Evolutionary conservation across 1,140 invertebrate species (phyloP).

Genomic region (Melipona quadrifasciata): DNA sequence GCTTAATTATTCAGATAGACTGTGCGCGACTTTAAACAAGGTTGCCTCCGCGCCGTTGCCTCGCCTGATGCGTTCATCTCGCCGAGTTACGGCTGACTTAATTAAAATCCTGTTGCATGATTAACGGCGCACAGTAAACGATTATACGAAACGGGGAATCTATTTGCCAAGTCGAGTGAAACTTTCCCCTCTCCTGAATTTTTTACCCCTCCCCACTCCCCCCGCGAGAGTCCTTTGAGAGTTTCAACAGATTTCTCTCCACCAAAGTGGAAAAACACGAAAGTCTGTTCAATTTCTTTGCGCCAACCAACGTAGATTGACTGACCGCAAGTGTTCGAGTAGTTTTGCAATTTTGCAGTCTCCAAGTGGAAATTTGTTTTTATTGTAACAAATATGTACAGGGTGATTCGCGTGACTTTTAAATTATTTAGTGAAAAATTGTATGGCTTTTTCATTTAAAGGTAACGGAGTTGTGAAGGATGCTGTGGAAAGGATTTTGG

Average conservation of each 20-base stretch:
- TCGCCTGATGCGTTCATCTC: slow-evolving; percentile 29
- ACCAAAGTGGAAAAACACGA: neutral
- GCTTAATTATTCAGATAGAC: slow-evolving; percentile 39
- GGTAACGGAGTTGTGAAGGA: too few relatives aligned
- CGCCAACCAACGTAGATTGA: too few relatives aligned
- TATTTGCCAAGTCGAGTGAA: neutral
- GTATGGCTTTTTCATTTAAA: too few relatives aligned
- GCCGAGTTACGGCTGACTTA: slow-evolving; percentile 25
- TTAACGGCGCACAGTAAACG: slow-evolving; percentile 4
- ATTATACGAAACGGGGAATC: neutral
- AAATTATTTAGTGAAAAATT: too few relatives aligned
- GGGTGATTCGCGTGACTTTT: too few relatives aligned
- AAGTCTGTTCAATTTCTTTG: too few relatives aligned
- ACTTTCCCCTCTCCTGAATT: neutral
- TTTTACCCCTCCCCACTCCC: too few relatives aligned
- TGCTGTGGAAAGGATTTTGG: too few relatives aligned
- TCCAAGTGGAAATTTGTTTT: too few relatives aligned
- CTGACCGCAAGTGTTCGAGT: too few relatives aligned
- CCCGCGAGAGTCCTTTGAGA: neutral
- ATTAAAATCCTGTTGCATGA: slow-evolving; percentile 33
- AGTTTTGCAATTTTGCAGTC: too few relatives aligned
- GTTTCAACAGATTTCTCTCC: neutral
- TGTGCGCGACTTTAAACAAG: slow-evolving; percentile 32
- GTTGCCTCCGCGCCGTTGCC: slow-evolving; percentile 27
- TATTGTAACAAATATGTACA: too few relatives aligned